Evolutionary conservation across 2,888 invertebrate species (phyloP).

Genomic region (Nephrocerus scutellatus): DNA sequence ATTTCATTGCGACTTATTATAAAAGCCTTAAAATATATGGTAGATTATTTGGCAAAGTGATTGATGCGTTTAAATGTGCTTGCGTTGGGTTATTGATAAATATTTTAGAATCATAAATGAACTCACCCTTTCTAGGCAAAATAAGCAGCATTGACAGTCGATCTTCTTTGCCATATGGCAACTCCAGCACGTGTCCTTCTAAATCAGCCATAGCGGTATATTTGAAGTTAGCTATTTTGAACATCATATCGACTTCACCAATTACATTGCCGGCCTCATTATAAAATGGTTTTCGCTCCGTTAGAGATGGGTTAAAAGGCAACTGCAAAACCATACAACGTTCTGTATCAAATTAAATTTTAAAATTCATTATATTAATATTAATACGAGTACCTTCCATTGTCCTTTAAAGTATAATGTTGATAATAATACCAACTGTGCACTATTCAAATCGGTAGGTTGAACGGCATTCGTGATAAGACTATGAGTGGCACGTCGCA

Average conservation of each 20-base stretch:
- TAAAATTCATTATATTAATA: too few relatives aligned
- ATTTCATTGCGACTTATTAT: too few relatives aligned
- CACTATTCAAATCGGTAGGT: constrained; percentile 48
- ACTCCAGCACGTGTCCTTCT: constrained; percentile 56
- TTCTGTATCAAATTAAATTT: too few relatives aligned
- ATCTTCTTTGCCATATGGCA: constrained; percentile 60
- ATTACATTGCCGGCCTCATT: constrained; percentile 52
- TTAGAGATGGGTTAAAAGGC: constrained; percentile 57
- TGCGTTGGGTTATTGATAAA: too few relatives aligned
- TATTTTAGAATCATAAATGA: too few relatives aligned
- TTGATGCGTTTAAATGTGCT: too few relatives aligned
- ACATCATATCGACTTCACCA: constrained; percentile 69
- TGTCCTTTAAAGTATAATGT: constrained; percentile 66
- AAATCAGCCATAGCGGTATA: constrained; percentile 53
- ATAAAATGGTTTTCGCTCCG: constrained; percentile 53
- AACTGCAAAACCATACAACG: too few relatives aligned
- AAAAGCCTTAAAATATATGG: too few relatives aligned
- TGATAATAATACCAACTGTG: constrained; percentile 60
- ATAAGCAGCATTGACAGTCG: constrained; percentile 60
- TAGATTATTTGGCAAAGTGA: too few relatives aligned
- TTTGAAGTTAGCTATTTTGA: constrained; percentile 53
- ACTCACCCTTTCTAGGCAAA: constrained; percentile 53
- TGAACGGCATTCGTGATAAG: constrained; percentile 60
- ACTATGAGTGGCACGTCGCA: constrained; percentile 60
- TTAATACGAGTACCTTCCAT: constrained; percentile 53